A percentile compares a stretch with the other conserved stretches of the same genome.
phyloP scores from a whole-genome alignment of 1,140 invertebrate species.

The Drosophila auraria region DNA sequence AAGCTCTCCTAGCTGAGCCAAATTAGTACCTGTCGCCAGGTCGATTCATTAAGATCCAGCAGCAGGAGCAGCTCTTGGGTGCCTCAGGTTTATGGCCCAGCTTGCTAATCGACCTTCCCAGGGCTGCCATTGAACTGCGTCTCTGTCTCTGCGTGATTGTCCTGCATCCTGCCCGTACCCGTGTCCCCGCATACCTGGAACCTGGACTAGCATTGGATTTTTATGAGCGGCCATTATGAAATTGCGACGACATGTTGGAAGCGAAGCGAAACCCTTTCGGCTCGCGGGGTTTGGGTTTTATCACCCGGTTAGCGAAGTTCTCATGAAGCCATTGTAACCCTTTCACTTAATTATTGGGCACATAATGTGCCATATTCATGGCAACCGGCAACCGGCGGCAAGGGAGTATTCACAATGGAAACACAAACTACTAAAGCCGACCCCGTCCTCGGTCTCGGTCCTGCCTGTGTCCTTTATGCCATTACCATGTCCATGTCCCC shows the following conservation, averaged over 20 bases:
- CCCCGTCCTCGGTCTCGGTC: background rate
- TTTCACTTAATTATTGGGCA: conserved; percentile 83
- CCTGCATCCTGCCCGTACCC: conserved; percentile 44
- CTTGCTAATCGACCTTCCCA: conserved; percentile 42
- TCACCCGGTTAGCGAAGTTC: conserved; percentile 77
- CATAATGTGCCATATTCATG: conserved; percentile 81
- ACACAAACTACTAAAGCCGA: conserved; percentile 14
- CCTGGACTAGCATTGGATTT: conserved; percentile 20
- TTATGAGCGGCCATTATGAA: conserved; percentile 66
- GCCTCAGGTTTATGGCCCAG: conserved; percentile 35
- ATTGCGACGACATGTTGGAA: conserved; percentile 67
- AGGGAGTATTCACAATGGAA: conserved; percentile 37
- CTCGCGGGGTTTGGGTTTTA: conserved; percentile 61
- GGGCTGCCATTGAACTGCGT: conserved; percentile 37
- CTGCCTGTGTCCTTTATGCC: conserved; percentile 26
- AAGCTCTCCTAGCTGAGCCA: background rate
- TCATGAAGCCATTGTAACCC: conserved; percentile 82
- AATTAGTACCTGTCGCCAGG: background rate
- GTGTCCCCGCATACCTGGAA: background rate
- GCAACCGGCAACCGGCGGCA: conserved; percentile 64
- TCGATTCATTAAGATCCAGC: conserved; percentile 25
- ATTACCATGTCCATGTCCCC: background rate
- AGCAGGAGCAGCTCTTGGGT: conserved; percentile 1
- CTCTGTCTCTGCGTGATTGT: conserved; percentile 12
- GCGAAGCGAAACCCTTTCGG: conserved; percentile 64